Evolutionary conservation across 1,140 invertebrate species (phyloP), one percentile per base, ranked within the genome.

Genomic region (Lasioglossum albipes): DNA sequence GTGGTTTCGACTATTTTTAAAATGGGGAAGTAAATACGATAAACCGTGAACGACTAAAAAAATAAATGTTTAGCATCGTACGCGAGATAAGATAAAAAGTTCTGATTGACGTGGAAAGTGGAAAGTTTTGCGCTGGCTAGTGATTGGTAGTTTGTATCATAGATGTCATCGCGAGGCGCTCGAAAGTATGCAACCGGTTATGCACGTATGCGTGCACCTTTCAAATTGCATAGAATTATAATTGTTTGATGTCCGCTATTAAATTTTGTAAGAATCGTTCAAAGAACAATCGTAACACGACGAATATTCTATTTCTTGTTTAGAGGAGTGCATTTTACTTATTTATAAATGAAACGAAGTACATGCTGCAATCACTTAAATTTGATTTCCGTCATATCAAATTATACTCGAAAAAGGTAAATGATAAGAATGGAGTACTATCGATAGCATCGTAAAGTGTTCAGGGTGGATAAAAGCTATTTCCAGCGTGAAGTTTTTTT

Each of bases 161-260:
- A 79, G 77, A 79, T 79, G 70, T 70, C 77, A 74, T 66, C 22
- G 42, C 61, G 13, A 79, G 66, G 22, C 68, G 73, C 10, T 79
- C 52, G 7, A 61, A 45, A 45, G 36, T 10, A 13, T 20, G 12
- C n/a, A 52, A 54, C 9, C 22, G 6, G 18, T 31, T 7, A 45
- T 12, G 2, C 18, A 0, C 31, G 41, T 49, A 2, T 3, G 31
- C 42, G 5, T 49, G 57, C 13, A 12, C 10, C 13, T 49, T 49
- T 12, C 12, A 12, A 49, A 49, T 49, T 49, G 10, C 10, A 49
- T 49, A 49, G 2, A 49, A 2, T 2, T 49, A 1, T 49, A 49
- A 49, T 13, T 13, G 13, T 49, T 49, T 12, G 10, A 49, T 10
- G 0, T 12, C 13, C 13, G 13, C 45, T 13, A 13, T 13, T 49